Base-by-base conservation (phyloP, 2,888 invertebrate genomes). In the Eupeodes luniger region DNA sequence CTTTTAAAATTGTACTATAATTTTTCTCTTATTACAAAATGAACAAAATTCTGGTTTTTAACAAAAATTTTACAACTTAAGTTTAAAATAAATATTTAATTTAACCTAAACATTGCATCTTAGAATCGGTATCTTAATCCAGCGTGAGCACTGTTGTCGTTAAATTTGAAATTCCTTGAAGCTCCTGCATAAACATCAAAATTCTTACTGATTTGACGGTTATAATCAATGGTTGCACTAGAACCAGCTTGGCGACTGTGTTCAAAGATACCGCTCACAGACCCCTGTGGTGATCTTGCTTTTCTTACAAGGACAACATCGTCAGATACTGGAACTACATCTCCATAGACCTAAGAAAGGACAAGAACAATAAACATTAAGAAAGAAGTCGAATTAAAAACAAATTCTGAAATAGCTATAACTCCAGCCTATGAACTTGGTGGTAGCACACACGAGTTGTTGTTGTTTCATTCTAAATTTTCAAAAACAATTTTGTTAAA, bases 231-330 rank as follows among this genome's bases (percentile, higher is more conserved):
- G 9, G 10, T 59, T 6, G 76, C 75, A 1, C 70, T 76, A 0
- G 57, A 40, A n/a, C 80, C 85, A 3, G 12, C 19, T 40, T 61
- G 16, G 1, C 47, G 10, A 16, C 47, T 62, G 69, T 84, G 76
- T 51, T 64, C 51, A 0, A 59, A 53, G 5, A 59, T 27, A 3
- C 36, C 59, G 4, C 44, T 36, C 14, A 78, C 1, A 1, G 57
- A 34, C 1, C 79, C 62, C 12, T 80, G 79, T 27, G 79, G 72
- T 62, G 79, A 80, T n/a, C 72, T 61, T 10, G 53, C 55, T 47
- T 55, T 64, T 16, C 79, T 53, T 4, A 62, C 47, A 4, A 72
- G 62, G 0, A 64, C 47, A 12, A 40, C 70, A 19, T 51, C 70
- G 2, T 53, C 70, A 44, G 19, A 14, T 4, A 40, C 49, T 19